These are phyloP conservation scores for Rhopalosiphum nymphaeae DNA, from an alignment of 2,888 invertebrate genomes.

Conservation along the genomic window DNA sequence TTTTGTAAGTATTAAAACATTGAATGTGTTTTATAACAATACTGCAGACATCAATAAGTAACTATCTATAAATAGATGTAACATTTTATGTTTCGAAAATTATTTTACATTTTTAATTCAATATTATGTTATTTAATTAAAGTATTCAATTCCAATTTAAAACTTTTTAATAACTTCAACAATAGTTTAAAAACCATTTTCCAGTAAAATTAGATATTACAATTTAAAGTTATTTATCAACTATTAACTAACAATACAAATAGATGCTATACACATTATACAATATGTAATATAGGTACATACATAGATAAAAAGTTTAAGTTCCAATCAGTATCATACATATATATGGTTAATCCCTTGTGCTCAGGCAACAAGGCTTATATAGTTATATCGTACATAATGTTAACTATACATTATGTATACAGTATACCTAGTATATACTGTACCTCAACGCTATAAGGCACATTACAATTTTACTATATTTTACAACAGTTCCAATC, in stretches of 20 bases:
- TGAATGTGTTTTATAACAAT: background rate
- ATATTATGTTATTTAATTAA: background rate
- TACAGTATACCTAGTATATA: no score
- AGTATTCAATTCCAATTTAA: background rate
- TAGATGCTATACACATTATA: background rate
- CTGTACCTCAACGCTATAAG: no score
- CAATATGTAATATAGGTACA: background rate
- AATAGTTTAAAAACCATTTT: background rate
- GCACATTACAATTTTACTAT: background rate
- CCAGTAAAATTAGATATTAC: background rate
- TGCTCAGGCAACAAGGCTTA: background rate
- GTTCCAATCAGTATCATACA: background rate
- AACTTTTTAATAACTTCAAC: background rate
- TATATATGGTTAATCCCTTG: background rate
- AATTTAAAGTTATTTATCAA: background rate
- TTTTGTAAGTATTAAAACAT: background rate
- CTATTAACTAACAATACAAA: background rate
- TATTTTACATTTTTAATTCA: background rate
- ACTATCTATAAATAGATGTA: background rate
- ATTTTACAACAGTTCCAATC: background rate
- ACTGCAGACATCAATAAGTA: background rate
- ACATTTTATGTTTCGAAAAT: background rate
- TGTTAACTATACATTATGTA: background rate
- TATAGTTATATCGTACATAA: background rate
- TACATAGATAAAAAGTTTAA: background rate